Base-by-base conservation (phyloP, 2,797 vertebrate genomes). In the Propithecus deckenii region DNA sequence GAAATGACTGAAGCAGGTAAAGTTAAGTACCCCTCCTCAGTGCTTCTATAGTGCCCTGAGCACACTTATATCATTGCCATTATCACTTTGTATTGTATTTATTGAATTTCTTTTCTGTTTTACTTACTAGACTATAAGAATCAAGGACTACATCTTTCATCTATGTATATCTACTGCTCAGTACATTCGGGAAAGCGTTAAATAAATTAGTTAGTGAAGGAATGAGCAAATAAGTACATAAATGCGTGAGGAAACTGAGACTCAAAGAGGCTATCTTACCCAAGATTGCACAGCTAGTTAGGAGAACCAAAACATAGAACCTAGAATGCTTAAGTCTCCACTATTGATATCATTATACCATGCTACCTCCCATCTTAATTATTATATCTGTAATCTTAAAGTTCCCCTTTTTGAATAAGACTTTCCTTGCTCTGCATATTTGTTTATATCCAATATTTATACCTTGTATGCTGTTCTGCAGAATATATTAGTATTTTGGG, bases 401-500 rank as follows among this genome's bases (percentile, higher is more conserved):
- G 30, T 41, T 87, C 20, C 28, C 18, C 30, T 86, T 59, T 87
- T 75, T 52, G 23, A 88, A 92, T 67, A 90, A 90, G 12, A 1
- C 48, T 95, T 63, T 61, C 22, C 32, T 95, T 95, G 28, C 30
- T 93, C 32, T 74, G 38, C 4, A 75, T 43, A 86, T 35, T 67
- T 93, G 28, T 91, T 13, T 23, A 23, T 94, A 95, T 76, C 20
- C 50, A 85, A 13, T 50, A 87, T 71, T 93, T 86, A 87, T 38
- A 67, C 9, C 74, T 63, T 35, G 4, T 48, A 63, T 46, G 20
- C 30, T 86, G 17, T 69, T 83, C 55, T 86, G 4, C 4, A 88
- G 43, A 94, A 41, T 76, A 65, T n/a, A 35, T 79, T 65, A 74
- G 5, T 38, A 76, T 81, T 94, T 83, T 86, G 95, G 48, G n/a